Conservation (phyloP, 2,797 vertebrate genomes). For the Platalea minor region DNA sequence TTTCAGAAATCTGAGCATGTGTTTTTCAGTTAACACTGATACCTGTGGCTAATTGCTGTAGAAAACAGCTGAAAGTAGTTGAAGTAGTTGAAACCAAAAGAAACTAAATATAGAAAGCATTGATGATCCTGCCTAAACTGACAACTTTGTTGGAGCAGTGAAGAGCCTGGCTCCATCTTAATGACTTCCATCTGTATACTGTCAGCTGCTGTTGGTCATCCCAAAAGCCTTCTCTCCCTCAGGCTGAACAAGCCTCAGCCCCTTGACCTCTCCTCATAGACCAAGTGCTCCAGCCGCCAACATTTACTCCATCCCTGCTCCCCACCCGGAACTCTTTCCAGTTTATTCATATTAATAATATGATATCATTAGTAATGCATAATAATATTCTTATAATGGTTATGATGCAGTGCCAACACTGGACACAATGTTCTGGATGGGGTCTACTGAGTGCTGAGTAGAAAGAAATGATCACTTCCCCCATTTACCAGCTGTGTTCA, state of each 20-base stretch:
- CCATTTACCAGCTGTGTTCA: not conserved
- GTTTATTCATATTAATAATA: not conserved
- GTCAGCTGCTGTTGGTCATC: not conserved
- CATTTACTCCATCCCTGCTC: not conserved
- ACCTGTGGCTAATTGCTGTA: not conserved
- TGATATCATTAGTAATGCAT: not conserved
- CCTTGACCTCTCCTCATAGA: not conserved
- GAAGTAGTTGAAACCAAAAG: not conserved
- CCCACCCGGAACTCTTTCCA: not conserved
- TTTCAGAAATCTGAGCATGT: not conserved
- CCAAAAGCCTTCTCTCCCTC: not conserved
- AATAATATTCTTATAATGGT: not conserved
- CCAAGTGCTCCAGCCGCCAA: not conserved
- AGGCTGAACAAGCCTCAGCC: not conserved
- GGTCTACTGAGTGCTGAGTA: not conserved
- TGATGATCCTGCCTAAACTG: not conserved
- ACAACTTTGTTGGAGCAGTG: not conserved
- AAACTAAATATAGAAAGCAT: not conserved
- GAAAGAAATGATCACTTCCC: not conserved
- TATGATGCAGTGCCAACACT: not conserved
- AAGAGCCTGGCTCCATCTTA: not conserved
- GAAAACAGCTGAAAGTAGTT: not conserved
- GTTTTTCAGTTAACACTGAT: not conserved
- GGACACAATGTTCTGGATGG: not conserved
- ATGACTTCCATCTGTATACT: not conserved